Evolutionary conservation across 23 tunicate genomes (phyloP).

Genomic region (Ciona savignyi): DNA sequence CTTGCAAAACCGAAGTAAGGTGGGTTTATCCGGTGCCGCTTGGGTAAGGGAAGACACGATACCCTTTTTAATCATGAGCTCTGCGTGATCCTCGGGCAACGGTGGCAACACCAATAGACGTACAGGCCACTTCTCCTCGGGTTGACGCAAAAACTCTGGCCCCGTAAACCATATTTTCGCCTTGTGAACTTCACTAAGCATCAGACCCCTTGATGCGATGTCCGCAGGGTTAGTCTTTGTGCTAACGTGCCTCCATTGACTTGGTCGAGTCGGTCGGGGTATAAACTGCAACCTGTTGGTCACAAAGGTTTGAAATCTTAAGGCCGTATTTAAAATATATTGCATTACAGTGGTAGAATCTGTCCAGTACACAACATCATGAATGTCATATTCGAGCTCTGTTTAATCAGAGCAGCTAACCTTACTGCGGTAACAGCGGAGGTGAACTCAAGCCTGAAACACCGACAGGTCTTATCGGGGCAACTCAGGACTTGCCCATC

Average conservation of each 20-base stretch:
- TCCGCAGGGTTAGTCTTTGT: conserved; percentile 28
- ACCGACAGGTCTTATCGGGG: no score
- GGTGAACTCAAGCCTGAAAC: no score
- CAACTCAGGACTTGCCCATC: no score
- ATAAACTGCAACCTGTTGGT: conserved; percentile 35
- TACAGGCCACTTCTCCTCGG: conserved; percentile 11
- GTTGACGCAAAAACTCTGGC: conserved; percentile 23
- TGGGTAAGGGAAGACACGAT: no score
- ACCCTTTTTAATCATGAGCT: no score
- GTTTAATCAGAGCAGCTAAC: no score
- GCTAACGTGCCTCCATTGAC: conserved; percentile 28
- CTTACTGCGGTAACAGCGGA: no score
- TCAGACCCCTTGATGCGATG: conserved; percentile 20
- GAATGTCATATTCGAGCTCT: no score
- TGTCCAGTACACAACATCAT: no score
- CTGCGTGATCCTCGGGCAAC: background rate
- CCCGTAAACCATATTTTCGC: conserved; percentile 27
- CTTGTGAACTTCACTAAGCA: conserved; percentile 1
- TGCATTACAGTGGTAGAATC: no score
- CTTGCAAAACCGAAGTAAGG: no score
- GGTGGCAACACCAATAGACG: background rate
- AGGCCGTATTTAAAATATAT: conserved; percentile 14
- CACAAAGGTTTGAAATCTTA: conserved; percentile 39
- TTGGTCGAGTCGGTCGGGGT: background rate
- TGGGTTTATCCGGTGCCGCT: no score